Evolutionary conservation across 2,113 vertebrate species (phyloP), one percentile per base, ranked within the genome.

Genomic region (Arvicanthis niloticus): DNA sequence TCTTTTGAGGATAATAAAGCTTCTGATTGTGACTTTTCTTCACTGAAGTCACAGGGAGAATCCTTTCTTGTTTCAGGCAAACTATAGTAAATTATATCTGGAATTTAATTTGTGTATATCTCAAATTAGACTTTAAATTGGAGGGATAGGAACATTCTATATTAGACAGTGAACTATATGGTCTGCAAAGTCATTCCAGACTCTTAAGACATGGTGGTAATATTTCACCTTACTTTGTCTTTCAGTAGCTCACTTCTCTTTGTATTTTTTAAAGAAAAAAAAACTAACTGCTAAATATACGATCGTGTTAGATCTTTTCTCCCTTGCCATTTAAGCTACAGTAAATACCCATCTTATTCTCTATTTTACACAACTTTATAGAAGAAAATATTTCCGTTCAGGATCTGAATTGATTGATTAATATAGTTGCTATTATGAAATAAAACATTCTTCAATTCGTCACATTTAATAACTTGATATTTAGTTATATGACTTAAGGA

Each of bases 251-350:
- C 68, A 88, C 77, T 95, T 68, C 4, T 40, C 26, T 94, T 9
- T 90, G 12, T 24, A 62, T 26, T 26, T 91, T 84, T 65, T 90
- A 10, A 26, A 62, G 24, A n/a, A n/a, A 26, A 93, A 95, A 40
- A 51, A 87, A 29, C 67, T 42, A 62, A 26, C 84, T 88, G 48
- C 70, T 96, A 88, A 96, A 96, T 86, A 77, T 94, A 94, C 95
- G 89, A 91, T 84, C 17, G 56, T 70, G 3, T 51, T 96, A 26
- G 6, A 29, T 81, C 10, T 94, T 96, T 84, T 65, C 19, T 84
- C 21, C 29, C 24, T 88, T 91, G 58, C 73, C 65, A 67, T 60
- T 80, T 94, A 94, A 91, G 19, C 42, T 81, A 2, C 89, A 48
- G 42, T 89, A 91, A 67, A 92, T 94, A 19, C 7, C 51, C 19